phyloP scores from a whole-genome alignment of 2,113 vertebrate species.

The Indicator maculatus region DNA sequence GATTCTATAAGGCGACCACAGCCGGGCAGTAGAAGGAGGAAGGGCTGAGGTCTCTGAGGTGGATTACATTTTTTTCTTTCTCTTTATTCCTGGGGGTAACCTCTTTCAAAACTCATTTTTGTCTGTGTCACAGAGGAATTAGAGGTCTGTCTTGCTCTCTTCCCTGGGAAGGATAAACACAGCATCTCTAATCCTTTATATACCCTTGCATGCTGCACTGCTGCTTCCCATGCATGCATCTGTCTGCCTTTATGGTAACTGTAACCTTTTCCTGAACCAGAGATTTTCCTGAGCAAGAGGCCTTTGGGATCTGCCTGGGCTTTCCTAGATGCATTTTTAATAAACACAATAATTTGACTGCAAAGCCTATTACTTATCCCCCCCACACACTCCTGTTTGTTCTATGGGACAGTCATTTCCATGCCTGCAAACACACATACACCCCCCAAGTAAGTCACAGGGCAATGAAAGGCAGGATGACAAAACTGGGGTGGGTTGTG shows the following conservation, averaged over 20 bases:
- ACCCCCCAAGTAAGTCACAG: slow-evolving; percentile 9
- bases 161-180: neutral
- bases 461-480: slow-evolving; percentile 50
- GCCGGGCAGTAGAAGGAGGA: neutral
- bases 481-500: neutral
- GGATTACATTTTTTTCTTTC: neutral
- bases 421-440: neutral
- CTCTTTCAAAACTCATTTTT: slow-evolving; percentile 8
- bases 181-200: neutral
- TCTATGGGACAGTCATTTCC: slow-evolving; percentile 12
- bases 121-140: neutral
- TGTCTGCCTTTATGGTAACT: slow-evolving; percentile 36
- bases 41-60: neutral
- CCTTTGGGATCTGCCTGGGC: slow-evolving; percentile 10
- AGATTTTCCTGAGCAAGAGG: slow-evolving; percentile 51
- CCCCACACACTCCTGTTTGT: neutral
- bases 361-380: neutral
- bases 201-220: neutral
- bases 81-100: neutral
- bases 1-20: neutral
- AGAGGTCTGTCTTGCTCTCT: neutral
- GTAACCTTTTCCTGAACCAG: slow-evolving; percentile 50
- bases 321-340: slow-evolving; percentile 61
- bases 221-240: neutral
- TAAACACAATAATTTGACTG: slow-evolving; percentile 61